Percentiles rank a stretch among this genome's conserved stretches.
These are phyloP conservation scores for Scomberomorus guttatus DNA, from an alignment of 2,797 vertebrate species.

Conservation along the genomic window DNA sequence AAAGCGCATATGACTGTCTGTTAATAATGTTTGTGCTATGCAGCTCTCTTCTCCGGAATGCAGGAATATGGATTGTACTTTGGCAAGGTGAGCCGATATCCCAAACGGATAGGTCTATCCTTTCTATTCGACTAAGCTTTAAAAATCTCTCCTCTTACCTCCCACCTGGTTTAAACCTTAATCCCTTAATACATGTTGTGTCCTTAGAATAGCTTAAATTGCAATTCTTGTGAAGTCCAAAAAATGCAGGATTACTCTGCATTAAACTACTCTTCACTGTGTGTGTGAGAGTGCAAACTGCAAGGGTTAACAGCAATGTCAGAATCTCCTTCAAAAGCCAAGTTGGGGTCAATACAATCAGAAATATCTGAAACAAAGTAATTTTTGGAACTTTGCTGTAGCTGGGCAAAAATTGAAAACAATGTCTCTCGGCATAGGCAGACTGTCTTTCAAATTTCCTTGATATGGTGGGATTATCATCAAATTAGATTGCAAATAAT, in stretches of 20 bases:
- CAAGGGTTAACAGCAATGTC: conserved; percentile 52
- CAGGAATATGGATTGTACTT: conserved; percentile 68
- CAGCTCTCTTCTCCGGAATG: conserved; percentile 57
- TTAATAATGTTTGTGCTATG: conserved; percentile 67
- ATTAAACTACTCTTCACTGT: conserved; percentile 52
- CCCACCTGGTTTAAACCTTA: conserved; percentile 76
- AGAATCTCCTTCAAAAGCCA: conserved; percentile 44
- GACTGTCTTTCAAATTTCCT: conserved; percentile 18
- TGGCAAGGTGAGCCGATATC: conserved; percentile 69
- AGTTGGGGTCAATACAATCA: conserved; percentile 18
- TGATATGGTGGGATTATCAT: conserved; percentile 11
- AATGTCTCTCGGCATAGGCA: neutral
- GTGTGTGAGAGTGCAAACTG: conserved; percentile 25
- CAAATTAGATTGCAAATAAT: conserved; percentile 21
- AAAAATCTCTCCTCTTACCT: conserved; percentile 77
- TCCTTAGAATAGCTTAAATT: conserved; percentile 81
- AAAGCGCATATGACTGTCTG: conserved; percentile 47
- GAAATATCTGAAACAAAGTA: conserved; percentile 28
- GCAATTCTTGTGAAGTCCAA: conserved; percentile 76
- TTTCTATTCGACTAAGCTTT: conserved; percentile 74
- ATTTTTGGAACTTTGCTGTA: neutral
- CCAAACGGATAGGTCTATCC: conserved; percentile 64
- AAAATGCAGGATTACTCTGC: conserved; percentile 78
- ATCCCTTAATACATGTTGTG: conserved; percentile 83
- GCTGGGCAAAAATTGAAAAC: neutral